Base-by-base conservation (phyloP, 1,140 invertebrate genomes). In the Heterodera schachtii region DNA sequence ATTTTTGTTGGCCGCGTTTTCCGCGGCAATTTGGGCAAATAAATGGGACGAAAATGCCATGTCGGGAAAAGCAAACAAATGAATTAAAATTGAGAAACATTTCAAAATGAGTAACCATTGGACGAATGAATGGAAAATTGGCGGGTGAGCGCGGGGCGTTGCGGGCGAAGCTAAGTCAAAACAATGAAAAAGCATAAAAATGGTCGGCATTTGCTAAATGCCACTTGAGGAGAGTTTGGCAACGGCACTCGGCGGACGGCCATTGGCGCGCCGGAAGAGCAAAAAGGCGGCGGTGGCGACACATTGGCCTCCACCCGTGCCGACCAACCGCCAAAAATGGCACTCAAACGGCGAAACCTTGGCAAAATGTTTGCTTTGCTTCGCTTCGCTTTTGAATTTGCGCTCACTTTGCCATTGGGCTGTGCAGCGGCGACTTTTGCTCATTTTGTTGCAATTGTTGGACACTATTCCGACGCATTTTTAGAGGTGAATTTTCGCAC, bases 321-420 rank as follows among this genome's bases (percentile, higher is more conserved):
- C 69, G 57, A 64, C 57, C 57, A 64, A 19, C 69, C 69, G 69
- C 69, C 69, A 41, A 71, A 71, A 71, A 71, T 71, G 69, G 69
- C 69, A 71, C 69, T 71, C 69, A 71, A 46, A 71, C 69, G 69
- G 69, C 69, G 69, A 71, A 71, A 71, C 7, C 69, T 71, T 31
- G 31, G 69, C 5, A 8, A 71, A 71, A 13, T 11, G n/a, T 43
- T 46, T 13, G 0, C 6, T 11, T 6, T 11, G 11, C 8, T 13
- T 11, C 69, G 19, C 5, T 11, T 71, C 31, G 44, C 44, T 43
- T 41, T 70, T n/a, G 19, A 41, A 71, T 16, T 71, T 5, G 21
- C 31, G 6, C 43, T 71, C 69, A 71, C 69, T 43, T 46, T 16
- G 21, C 21, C 9, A 41, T 11, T 41, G 69, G 44, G 19, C 69